These are phyloP conservation scores for Psettodes erumei DNA, from an alignment of 2,113 vertebrate species.

Conservation along the genomic window DNA sequence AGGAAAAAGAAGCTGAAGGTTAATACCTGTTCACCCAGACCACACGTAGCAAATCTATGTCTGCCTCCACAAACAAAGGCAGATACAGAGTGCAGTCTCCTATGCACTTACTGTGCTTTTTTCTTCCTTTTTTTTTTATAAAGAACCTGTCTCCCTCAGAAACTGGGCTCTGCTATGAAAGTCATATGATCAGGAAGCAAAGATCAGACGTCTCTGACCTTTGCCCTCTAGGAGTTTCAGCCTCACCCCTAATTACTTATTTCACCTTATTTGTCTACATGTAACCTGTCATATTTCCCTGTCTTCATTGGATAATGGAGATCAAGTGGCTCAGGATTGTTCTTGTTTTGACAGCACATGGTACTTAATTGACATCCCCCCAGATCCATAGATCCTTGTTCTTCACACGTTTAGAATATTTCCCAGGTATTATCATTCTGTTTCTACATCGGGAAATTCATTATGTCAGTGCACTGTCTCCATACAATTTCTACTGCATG, in stretches of 20 bases:
- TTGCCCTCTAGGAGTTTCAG: slow-evolving; percentile 12
- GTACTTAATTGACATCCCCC: neutral
- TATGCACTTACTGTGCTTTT: slow-evolving; percentile 8
- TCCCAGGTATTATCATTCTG: neutral
- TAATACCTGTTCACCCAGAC: slow-evolving; percentile 23
- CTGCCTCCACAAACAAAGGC: neutral
- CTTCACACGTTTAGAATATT: neutral
- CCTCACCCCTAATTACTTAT: slow-evolving; percentile 5
- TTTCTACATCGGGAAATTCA: neutral
- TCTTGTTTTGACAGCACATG: neutral
- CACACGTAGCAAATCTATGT: slow-evolving; percentile 11
- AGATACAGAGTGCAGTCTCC: neutral
- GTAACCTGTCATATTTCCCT: neutral
- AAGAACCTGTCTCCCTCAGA: neutral
- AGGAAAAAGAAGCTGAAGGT: slow-evolving; percentile 34
- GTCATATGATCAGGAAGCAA: slow-evolving; percentile 15
- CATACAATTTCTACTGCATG: neutral
- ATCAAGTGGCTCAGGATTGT: slow-evolving; percentile 2
- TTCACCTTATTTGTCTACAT: neutral
- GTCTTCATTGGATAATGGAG: neutral
- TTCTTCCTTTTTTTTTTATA: neutral
- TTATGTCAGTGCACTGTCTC: neutral
- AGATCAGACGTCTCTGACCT: neutral
- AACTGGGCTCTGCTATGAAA: neutral
- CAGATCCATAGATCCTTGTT: slow-evolving; percentile 5